Conservation (phyloP, 2,888 invertebrate species). For the Aphidoletes aphidimyza region DNA sequence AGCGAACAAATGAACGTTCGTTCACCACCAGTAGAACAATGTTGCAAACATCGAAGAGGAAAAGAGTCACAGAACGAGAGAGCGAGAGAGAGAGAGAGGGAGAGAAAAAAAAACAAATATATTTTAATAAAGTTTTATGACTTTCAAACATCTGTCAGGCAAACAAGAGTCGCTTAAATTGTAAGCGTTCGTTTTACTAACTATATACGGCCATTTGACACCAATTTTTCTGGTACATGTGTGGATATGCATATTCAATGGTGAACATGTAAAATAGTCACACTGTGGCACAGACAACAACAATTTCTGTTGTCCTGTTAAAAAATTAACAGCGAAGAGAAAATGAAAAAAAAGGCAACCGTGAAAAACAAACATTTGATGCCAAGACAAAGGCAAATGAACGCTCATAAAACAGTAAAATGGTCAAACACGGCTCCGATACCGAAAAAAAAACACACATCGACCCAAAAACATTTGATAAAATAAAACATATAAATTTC, state of each 20-base stretch:
- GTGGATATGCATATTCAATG: conserved; percentile 19
- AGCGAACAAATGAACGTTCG: no score
- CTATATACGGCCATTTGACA: conserved; percentile 14
- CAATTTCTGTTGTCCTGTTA: neutral
- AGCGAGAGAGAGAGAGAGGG: neutral
- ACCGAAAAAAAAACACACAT: neutral
- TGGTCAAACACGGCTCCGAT: neutral
- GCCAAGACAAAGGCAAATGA: conserved; percentile 12
- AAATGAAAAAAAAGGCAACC: neutral
- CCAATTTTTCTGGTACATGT: conserved; percentile 15
- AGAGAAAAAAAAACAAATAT: conserved; percentile 28
- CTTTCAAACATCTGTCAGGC: conserved; percentile 53
- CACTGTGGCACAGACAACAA: neutral
- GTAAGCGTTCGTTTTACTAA: conserved; percentile 16
- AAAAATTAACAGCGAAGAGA: conserved; percentile 36
- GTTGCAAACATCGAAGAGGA: no score
- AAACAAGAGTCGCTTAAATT: conserved; percentile 22
- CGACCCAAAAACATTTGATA: no score
- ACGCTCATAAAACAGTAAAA: conserved; percentile 38
- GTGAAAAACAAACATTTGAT: neutral
- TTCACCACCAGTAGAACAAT: neutral
- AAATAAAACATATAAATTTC: conserved; percentile 20
- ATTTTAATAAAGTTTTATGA: conserved; percentile 54
- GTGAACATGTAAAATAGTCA: conserved; percentile 18
- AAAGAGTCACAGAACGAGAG: neutral